A percentile compares a stretch with the other conserved stretches of the same genome.
Evolutionary conservation across 2,888 invertebrate genomes (phyloP).

Genomic region (Drosophila quasianomalipes): DNA sequence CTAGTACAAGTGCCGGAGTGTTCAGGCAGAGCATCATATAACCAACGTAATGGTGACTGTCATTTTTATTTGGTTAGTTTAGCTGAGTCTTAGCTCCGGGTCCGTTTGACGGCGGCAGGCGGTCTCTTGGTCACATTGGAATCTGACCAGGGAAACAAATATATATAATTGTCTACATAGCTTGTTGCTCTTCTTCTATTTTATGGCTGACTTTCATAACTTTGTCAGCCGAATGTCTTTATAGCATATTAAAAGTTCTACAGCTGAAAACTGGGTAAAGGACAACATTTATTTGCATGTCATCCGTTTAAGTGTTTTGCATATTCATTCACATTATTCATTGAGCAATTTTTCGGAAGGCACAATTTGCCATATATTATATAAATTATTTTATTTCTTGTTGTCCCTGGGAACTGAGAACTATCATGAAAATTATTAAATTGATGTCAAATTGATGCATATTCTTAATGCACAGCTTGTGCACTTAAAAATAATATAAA

Average conservation of each 20-base stretch:
- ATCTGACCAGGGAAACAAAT: constrained; percentile 41
- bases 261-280: constrained; percentile 63
- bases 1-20: constrained; percentile 13
- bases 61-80: constrained; percentile 34
- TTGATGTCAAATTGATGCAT: constrained; percentile 4
- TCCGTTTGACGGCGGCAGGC: constrained; percentile 32
- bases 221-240: constrained; percentile 20
- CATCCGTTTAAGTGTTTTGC: constrained; percentile 9
- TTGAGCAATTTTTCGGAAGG: neutral
- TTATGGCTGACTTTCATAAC: constrained; percentile 2
- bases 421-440: neutral
- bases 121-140: constrained; percentile 50
- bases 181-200: constrained; percentile 9
- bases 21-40: constrained; percentile 23
- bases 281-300: constrained; percentile 44
- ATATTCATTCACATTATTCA: constrained; percentile 22
- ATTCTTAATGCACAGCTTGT: too few relatives aligned
- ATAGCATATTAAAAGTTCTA: constrained; percentile 36
- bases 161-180: constrained; percentile 39
- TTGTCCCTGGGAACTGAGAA: neutral
- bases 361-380: constrained; percentile 5
- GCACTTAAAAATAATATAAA: neutral
- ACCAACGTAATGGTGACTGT: constrained; percentile 33
- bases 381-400: constrained; percentile 2
- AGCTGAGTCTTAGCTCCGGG: constrained; percentile 24